Conservation (phyloP, 2,888 invertebrate genomes). For the Pachymerium ferrugineum region DNA sequence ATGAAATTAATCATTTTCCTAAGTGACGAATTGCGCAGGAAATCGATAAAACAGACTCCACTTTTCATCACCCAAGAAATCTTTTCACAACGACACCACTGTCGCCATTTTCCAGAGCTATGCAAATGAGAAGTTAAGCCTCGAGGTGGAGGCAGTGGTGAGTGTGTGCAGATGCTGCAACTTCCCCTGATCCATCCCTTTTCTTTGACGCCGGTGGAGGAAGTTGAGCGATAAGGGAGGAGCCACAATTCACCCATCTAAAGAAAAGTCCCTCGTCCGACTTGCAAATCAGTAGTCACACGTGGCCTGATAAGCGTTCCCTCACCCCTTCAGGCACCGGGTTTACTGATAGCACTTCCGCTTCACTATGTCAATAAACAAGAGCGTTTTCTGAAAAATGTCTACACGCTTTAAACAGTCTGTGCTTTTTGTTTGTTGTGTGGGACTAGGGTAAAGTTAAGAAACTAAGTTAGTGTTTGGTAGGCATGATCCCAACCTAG, state of each 20-base stretch:
- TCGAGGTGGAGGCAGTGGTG: slow-evolving; percentile 1
- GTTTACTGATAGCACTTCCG: slow-evolving; percentile 20
- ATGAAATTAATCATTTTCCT: no score
- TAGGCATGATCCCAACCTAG: no score
- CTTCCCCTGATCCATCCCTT: slow-evolving; percentile 23
- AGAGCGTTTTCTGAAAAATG: neutral
- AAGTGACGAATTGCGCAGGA: no score
- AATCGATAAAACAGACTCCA: no score
- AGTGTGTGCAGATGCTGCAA: slow-evolving; percentile 17
- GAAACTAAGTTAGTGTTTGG: no score
- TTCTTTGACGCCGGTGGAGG: neutral
- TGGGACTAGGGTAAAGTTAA: no score
- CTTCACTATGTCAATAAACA: neutral
- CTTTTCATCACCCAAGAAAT: no score
- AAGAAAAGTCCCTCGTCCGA: slow-evolving; percentile 27
- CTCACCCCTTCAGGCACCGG: slow-evolving; percentile 22
- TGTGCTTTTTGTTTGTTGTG: no score
- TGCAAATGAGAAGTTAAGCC: slow-evolving; percentile 27
- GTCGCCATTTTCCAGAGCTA: neutral
- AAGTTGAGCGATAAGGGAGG: slow-evolving; percentile 24
- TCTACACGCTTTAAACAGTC: no score
- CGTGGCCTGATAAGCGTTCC: slow-evolving; percentile 20
- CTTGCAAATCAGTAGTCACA: slow-evolving; percentile 25
- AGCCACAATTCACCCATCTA: slow-evolving; percentile 27
- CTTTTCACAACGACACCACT: no score